These are phyloP conservation scores for Antitype chi DNA, from an alignment of 2,888 invertebrate genomes.

Conservation along the genomic window DNA sequence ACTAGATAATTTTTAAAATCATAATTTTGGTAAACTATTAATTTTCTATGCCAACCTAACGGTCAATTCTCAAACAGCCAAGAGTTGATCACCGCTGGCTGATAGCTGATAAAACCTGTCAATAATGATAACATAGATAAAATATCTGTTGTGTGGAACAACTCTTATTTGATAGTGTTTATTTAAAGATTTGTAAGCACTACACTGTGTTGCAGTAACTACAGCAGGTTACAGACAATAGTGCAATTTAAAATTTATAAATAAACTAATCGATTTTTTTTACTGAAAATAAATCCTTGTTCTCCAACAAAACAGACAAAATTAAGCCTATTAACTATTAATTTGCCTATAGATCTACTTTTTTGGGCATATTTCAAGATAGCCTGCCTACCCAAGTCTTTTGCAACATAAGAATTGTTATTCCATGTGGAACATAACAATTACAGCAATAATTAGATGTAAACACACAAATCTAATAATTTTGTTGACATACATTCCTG, in stretches of 20 bases:
- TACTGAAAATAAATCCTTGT: neutral
- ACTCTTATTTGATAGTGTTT: slow-evolving; percentile 39
- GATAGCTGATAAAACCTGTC: slow-evolving; percentile 74
- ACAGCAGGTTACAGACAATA: neutral
- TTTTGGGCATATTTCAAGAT: neutral
- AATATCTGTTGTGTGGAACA: slow-evolving; percentile 53
- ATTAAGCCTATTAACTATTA: neutral
- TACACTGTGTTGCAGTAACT: neutral
- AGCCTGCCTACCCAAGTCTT: neutral
- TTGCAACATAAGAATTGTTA: neutral
- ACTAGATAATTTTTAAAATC: neutral
- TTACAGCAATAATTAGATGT: neutral
- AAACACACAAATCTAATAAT: slow-evolving; percentile 6
- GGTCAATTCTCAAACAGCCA: slow-evolving; percentile 22
- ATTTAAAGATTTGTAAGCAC: slow-evolving; percentile 15
- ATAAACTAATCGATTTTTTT: neutral
- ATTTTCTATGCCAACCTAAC: neutral
- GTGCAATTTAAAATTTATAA: neutral
- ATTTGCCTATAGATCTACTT: neutral
- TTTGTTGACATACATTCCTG: neutral
- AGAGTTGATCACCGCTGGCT: slow-evolving; percentile 69
- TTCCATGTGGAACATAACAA: neutral
- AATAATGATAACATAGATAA: slow-evolving; percentile 63
- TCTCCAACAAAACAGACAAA: neutral
- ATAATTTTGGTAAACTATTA: neutral